These are phyloP conservation scores for Corythoichthys intestinalis DNA, from an alignment of 2,113 vertebrate genomes.

Conservation along the genomic window DNA sequence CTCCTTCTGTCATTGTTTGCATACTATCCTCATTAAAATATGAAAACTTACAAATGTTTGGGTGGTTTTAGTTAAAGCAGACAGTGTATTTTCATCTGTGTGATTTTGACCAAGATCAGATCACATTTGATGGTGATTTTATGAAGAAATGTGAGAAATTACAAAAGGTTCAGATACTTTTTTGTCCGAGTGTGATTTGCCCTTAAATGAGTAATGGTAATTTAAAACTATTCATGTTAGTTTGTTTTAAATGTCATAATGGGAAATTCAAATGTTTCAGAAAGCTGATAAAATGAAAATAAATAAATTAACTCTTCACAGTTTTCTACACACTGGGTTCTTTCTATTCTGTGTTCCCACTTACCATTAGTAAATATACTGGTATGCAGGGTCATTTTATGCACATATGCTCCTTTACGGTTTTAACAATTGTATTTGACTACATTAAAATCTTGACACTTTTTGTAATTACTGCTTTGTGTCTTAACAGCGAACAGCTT, in stretches of 20 bases:
- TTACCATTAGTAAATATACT: constrained; percentile 48
- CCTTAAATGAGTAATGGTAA: constrained; percentile 1
- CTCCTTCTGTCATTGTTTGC: too few species aligned
- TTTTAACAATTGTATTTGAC: not conserved
- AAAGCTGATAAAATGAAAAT: too few species aligned
- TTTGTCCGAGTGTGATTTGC: not conserved
- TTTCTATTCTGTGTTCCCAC: constrained; percentile 43
- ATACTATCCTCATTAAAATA: too few species aligned
- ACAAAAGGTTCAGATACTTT: not conserved
- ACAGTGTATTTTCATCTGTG: too few species aligned
- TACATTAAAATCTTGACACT: constrained; percentile 8
- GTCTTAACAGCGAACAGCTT: constrained; percentile 80
- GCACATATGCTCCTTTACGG: not conserved
- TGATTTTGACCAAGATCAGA: too few species aligned
- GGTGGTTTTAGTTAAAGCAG: too few species aligned
- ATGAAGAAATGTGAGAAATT: too few species aligned
- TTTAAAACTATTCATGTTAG: not conserved
- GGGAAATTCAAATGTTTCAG: too few species aligned
- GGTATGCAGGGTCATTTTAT: constrained; percentile 22
- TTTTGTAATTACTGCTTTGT: constrained; percentile 19
- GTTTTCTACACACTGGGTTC: constrained; percentile 19
- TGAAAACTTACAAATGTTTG: too few species aligned
- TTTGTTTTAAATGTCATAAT: too few species aligned
- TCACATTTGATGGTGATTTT: too few species aligned
- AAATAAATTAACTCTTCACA: constrained; percentile 1